Evolutionary conservation across 2,113 vertebrate species (phyloP).

Genomic region (Myodes glareolus): DNA sequence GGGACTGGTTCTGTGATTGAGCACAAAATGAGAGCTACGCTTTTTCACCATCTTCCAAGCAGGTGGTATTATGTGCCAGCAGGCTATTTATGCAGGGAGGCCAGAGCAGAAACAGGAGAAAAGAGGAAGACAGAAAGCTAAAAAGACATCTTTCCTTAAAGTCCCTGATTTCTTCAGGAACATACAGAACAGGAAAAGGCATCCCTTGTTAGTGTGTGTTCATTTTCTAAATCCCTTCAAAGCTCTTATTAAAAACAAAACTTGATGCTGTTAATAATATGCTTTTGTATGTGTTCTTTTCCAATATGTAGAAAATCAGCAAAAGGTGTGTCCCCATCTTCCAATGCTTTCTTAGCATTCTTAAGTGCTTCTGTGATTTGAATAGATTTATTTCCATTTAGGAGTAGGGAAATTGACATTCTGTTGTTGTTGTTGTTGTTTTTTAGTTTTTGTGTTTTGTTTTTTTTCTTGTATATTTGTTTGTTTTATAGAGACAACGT

Average conservation of each 20-base stretch:
- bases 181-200: not conserved
- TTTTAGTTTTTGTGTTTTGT: no score
- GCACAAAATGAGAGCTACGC: conserved; percentile 78
- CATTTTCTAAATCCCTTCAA: not conserved
- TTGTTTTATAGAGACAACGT: no score
- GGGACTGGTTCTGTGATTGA: conserved; percentile 77
- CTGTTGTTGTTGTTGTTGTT: no score
- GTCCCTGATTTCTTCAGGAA: conserved; percentile 20
- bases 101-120: conserved; percentile 30
- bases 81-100: conserved; percentile 55
- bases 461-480: no score
- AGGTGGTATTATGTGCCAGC: conserved; percentile 73
- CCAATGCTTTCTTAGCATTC: not conserved
- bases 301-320: not conserved
- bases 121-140: not conserved
- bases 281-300: conserved; percentile 29
- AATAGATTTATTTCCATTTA: no score
- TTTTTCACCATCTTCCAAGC: conserved; percentile 60
- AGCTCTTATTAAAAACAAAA: conserved; percentile 56
- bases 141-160: conserved; percentile 25
- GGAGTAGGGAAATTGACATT: not conserved
- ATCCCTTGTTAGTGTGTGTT: not conserved
- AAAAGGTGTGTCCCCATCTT: not conserved
- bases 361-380: not conserved
- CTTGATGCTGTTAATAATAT: not conserved